Conservation (phyloP, 2,113 vertebrate genomes). For the Phainopepla nitens region DNA sequence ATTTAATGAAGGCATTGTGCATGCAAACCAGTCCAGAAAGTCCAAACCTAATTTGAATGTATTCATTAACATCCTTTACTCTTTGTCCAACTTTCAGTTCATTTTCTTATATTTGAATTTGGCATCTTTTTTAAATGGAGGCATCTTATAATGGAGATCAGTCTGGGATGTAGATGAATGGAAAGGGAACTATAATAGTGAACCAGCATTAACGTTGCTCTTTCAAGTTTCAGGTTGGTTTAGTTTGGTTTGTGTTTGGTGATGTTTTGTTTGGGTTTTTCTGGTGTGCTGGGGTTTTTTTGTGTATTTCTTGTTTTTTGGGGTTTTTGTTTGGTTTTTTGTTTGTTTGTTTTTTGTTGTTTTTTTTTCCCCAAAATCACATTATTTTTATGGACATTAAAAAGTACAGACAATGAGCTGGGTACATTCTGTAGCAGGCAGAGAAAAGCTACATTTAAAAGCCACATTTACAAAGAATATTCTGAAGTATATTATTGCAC, state of each 20-base stretch:
- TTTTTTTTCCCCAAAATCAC: accelerated
- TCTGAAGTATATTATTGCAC: neutral
- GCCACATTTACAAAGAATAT: neutral
- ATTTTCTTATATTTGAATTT: neutral
- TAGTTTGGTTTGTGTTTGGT: neutral
- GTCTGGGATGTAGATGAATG: neutral
- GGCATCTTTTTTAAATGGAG: neutral
- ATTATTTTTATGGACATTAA: neutral
- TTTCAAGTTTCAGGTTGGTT: neutral
- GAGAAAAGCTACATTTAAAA: neutral
- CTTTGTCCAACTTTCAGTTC: neutral
- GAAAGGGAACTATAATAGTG: neutral
- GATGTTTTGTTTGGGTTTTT: neutral
- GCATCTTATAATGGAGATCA: neutral
- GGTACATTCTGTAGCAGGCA: neutral
- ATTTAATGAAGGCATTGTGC: neutral
- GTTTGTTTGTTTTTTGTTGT: neutral
- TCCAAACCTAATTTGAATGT: neutral
- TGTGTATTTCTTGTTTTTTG: no score
- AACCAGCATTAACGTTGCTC: neutral
- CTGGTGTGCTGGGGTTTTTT: neutral
- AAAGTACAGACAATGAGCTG: neutral
- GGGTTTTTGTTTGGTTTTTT: accelerated
- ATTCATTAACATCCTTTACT: neutral
- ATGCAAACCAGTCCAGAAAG: neutral